phyloP scores from a whole-genome alignment of 2,888 invertebrate genomes.

The Empis livida region DNA sequence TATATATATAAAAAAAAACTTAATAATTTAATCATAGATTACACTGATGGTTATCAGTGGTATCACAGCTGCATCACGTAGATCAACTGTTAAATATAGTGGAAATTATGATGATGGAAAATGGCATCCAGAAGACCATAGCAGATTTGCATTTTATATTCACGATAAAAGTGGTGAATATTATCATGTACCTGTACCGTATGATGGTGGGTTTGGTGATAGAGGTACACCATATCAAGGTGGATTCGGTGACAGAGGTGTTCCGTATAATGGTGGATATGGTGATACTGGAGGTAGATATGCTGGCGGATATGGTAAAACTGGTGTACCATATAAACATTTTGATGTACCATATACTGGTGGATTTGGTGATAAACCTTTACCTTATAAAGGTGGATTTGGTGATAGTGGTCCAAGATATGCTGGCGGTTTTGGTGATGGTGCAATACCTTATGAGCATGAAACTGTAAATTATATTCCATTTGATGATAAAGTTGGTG shows the following conservation, averaged over 20 bases:
- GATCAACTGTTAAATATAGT: background rate
- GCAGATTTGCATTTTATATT: conserved; percentile 24
- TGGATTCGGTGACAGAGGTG: conserved; percentile 27
- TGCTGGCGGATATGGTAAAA: conserved; percentile 14
- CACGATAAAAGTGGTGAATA: conserved; percentile 33
- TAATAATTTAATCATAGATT: too few relatives aligned
- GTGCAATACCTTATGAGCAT: background rate
- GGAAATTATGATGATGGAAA: background rate
- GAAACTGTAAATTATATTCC: background rate
- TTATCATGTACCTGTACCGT: conserved; percentile 19
- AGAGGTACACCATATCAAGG: conserved; percentile 29
- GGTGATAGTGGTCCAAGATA: background rate
- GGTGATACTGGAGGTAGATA: background rate
- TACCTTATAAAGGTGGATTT: background rate
- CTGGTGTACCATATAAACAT: background rate
- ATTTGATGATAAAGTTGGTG: background rate
- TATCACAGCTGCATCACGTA: too few relatives aligned
- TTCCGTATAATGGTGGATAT: conserved; percentile 8
- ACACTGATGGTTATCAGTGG: too few relatives aligned
- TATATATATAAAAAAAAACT: too few relatives aligned
- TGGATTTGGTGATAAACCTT: background rate
- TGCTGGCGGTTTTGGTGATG: background rate
- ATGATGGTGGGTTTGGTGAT: conserved; percentile 31
- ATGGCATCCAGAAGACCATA: background rate
- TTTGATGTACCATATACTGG: background rate